Evolutionary conservation across 2,797 vertebrate genomes (phyloP).

Genomic region (Hydrolagus colliei): DNA sequence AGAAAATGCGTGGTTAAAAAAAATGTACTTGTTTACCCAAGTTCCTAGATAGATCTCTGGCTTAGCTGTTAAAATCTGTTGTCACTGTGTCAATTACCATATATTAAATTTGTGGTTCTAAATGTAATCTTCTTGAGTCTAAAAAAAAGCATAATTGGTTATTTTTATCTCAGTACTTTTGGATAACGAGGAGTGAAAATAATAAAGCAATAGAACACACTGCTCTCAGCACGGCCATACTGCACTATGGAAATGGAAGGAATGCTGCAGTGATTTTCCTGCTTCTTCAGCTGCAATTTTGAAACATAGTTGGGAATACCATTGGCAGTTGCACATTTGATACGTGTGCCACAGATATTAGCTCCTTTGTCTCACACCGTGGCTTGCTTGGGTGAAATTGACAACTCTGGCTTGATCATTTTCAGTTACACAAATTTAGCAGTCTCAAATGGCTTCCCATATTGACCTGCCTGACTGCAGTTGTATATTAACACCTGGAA

Average conservation of each 20-base stretch:
- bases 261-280: not conserved
- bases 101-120: no score
- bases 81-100: no score
- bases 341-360: not conserved
- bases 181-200: not conserved
- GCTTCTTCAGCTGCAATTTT: not conserved
- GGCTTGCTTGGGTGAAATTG: not conserved
- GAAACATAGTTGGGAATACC: not conserved
- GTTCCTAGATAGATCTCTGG: not conserved
- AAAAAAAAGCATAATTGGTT: not conserved
- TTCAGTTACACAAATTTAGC: not conserved
- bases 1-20: no score
- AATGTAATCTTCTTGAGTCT: no score
- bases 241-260: not conserved
- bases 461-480: not conserved
- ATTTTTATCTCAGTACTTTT: not conserved
- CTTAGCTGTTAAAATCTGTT: not conserved
- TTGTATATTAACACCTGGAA: not conserved
- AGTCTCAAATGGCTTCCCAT: not conserved
- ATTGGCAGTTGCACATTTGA: not conserved
- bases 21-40: not conserved
- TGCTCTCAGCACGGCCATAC: not conserved
- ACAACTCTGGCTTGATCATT: not conserved
- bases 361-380: not conserved
- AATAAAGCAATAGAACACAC: not conserved